Evolutionary conservation across 2,113 vertebrate species (phyloP).

Genomic region (Catharus minimus): DNA sequence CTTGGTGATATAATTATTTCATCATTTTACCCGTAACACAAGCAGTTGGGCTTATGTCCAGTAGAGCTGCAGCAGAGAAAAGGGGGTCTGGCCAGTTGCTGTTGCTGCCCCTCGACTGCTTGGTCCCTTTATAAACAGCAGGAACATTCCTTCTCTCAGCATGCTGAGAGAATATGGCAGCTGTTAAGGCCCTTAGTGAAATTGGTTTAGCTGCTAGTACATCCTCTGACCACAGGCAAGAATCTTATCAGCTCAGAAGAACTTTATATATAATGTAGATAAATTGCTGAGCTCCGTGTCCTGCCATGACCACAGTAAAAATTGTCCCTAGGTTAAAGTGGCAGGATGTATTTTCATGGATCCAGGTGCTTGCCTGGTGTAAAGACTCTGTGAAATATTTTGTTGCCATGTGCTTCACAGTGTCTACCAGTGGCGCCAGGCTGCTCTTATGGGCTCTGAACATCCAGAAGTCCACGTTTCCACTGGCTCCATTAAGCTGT

Average conservation of each 20-base stretch:
- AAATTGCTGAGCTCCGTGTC: not conserved
- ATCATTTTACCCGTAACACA: not conserved
- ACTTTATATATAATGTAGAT: not conserved
- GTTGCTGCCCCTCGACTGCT: not conserved
- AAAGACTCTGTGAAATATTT: not conserved
- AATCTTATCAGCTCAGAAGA: not conserved
- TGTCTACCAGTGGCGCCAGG: not conserved
- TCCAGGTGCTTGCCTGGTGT: not conserved
- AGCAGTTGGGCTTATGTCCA: not conserved
- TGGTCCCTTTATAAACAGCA: not conserved
- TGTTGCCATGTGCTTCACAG: not conserved
- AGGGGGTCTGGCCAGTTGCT: not conserved
- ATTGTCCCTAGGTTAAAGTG: not conserved
- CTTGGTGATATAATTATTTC: not conserved
- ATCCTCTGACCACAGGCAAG: not conserved
- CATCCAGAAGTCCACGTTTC: not conserved
- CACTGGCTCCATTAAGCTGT: not conserved
- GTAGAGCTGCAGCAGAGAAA: not conserved
- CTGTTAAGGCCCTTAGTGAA: not conserved
- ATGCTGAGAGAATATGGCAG: not conserved
- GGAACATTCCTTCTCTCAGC: not conserved
- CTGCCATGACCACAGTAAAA: not conserved
- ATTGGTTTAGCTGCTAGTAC: not conserved
- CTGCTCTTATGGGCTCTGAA: not conserved
- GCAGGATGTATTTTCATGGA: not conserved